These are phyloP conservation scores for Anguilla anguilla DNA, from an alignment of 2,797 vertebrate species.

Conservation along the genomic window DNA sequence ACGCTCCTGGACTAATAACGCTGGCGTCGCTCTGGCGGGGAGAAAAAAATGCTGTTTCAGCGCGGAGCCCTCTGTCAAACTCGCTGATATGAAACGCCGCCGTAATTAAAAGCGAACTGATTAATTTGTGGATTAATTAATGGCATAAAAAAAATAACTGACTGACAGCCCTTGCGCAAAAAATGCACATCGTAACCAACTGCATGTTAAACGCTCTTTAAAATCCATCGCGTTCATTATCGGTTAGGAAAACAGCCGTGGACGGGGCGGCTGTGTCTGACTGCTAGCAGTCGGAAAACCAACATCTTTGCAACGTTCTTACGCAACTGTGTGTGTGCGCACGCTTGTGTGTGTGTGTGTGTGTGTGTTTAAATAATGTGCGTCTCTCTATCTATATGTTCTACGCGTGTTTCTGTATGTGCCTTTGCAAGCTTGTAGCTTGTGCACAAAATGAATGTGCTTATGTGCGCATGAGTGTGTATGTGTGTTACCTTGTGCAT, in stretches of 20 bases:
- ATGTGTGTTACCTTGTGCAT: not conserved
- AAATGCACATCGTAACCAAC: not conserved
- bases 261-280: not conserved
- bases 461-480: not conserved
- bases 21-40: not conserved
- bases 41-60: not conserved
- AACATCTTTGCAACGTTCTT: not conserved
- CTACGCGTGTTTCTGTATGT: conserved; percentile 14
- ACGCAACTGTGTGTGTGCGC: not conserved
- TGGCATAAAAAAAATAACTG: not conserved
- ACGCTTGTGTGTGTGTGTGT: not conserved
- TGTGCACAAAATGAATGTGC: conserved; percentile 4
- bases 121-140: conserved; percentile 20
- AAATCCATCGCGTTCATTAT: not conserved
- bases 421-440: not conserved
- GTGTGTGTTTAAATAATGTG: conserved; percentile 4
- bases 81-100: conserved; percentile 11
- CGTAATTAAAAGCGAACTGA: conserved; percentile 19
- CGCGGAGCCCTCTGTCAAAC: not conserved
- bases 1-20: not conserved
- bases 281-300: not conserved
- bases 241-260: not conserved
- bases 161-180: conserved; percentile 11
- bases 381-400: not conserved
- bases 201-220: not conserved